Evolutionary conservation across 1,140 invertebrate species (phyloP).

Genomic region (Neuroterus valhalla): DNA sequence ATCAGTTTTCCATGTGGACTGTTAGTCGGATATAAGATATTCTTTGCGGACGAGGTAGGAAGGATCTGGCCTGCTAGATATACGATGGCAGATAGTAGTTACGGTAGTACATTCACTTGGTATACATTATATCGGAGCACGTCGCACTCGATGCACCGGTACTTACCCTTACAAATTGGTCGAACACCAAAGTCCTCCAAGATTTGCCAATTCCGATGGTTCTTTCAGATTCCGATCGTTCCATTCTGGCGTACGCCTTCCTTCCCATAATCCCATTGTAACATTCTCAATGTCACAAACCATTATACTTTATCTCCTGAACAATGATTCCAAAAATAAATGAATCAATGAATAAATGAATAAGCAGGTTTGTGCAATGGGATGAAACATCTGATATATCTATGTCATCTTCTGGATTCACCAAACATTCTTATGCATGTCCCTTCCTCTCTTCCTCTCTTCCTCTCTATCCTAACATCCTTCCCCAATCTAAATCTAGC

Average conservation of each 20-base stretch:
- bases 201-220: conserved; percentile 17
- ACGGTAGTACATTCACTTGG: conserved; percentile 10
- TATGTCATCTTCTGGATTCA: no score
- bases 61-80: conserved; percentile 50
- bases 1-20: conserved; percentile 43
- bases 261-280: conserved; percentile 3
- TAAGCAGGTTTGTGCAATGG: no score
- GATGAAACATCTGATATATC: no score
- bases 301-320: background rate
- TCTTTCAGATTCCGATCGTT: conserved; percentile 27
- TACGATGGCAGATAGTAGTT: conserved; percentile 42
- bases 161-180: conserved; percentile 48
- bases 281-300: background rate
- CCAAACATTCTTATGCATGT: no score
- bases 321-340: no score
- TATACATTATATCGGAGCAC: conserved; percentile 15
- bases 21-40: conserved; percentile 34
- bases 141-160: conserved; percentile 25
- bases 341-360: no score
- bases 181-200: conserved; percentile 5
- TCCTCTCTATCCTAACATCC: no score
- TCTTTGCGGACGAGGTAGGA: conserved; percentile 29
- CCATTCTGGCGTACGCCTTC: conserved; percentile 19
- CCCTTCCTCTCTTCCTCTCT: no score
- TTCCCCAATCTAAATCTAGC: no score